Conservation (phyloP, 2,888 invertebrate genomes). For the Chrysina gloriosa region DNA sequence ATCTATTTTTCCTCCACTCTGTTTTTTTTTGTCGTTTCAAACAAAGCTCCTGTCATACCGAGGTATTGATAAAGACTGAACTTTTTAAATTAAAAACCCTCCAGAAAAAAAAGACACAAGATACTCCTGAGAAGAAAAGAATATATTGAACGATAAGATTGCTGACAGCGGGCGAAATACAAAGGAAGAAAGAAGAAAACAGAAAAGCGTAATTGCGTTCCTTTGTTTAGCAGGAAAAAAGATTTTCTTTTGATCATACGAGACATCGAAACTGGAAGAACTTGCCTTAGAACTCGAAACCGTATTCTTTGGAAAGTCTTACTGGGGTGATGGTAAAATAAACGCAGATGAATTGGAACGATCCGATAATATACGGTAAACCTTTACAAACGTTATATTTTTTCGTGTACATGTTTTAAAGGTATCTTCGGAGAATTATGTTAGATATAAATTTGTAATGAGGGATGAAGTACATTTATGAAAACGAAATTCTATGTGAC, state of each 20-base stretch:
- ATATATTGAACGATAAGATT: constrained; percentile 26
- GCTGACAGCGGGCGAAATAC: constrained; percentile 24
- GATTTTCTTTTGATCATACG: constrained; percentile 47
- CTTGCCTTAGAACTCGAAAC: constrained; percentile 45
- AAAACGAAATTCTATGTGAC: too few relatives aligned
- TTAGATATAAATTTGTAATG: too few relatives aligned
- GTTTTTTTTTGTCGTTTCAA: background rate
- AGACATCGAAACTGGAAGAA: constrained; percentile 23
- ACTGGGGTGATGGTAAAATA: constrained; percentile 2
- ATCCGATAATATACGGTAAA: constrained; percentile 38
- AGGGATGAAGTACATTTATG: too few relatives aligned
- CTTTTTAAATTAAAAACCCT: constrained; percentile 27
- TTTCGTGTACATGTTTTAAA: too few relatives aligned
- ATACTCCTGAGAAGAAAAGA: constrained; percentile 22
- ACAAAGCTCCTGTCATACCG: constrained; percentile 10
- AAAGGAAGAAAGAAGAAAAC: constrained; percentile 4
- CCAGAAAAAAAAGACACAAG: constrained; percentile 8
- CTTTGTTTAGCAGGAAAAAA: constrained; percentile 34
- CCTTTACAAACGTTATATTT: too few relatives aligned
- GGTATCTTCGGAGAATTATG: too few relatives aligned
- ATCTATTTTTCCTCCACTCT: background rate
- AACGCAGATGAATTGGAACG: constrained; percentile 17
- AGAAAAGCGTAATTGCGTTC: constrained; percentile 29
- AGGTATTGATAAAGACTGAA: constrained; percentile 21
- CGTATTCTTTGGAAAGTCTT: constrained; percentile 16